phyloP scores from a whole-genome alignment of 1,140 invertebrate genomes.

The Scaptomyza pallida region DNA sequence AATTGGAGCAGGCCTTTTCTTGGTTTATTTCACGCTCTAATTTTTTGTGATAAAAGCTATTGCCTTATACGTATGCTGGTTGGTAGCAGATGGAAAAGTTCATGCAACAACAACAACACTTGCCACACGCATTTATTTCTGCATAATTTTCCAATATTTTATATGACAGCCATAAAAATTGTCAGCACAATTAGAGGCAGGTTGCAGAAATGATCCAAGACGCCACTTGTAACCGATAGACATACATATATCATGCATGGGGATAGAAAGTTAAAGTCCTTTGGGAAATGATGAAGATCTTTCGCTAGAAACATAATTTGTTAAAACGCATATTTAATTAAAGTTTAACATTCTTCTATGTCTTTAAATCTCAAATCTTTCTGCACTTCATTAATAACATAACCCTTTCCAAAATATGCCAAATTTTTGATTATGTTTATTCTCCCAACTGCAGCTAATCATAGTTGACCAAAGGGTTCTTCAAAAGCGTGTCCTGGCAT shows the following conservation, averaged over 20 bases:
- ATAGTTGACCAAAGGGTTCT: slow-evolving; percentile 56
- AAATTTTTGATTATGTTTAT: slow-evolving; percentile 34
- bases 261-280: neutral
- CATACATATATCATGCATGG: slow-evolving; percentile 14
- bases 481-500: slow-evolving; percentile 61
- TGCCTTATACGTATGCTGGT: slow-evolving; percentile 26
- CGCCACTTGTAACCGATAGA: slow-evolving; percentile 42
- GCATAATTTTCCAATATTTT: slow-evolving; percentile 74
- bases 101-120: slow-evolving; percentile 18
- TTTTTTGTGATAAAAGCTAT: slow-evolving; percentile 67
- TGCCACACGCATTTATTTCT: slow-evolving; percentile 60
- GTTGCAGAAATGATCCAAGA: slow-evolving; percentile 39
- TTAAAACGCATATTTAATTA: neutral
- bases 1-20: slow-evolving; percentile 47
- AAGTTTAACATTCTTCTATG: neutral
- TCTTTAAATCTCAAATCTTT: neutral
- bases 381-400: slow-evolving; percentile 24
- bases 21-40: slow-evolving; percentile 78
- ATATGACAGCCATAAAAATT: slow-evolving; percentile 68
- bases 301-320: neutral
- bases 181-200: slow-evolving; percentile 71
- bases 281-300: neutral
- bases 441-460: slow-evolving; percentile 25
- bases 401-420: slow-evolving; percentile 8
- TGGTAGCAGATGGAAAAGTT: slow-evolving; percentile 65